Conservation (phyloP, 2,888 invertebrate species). For the Hoplodrina blanda region DNA sequence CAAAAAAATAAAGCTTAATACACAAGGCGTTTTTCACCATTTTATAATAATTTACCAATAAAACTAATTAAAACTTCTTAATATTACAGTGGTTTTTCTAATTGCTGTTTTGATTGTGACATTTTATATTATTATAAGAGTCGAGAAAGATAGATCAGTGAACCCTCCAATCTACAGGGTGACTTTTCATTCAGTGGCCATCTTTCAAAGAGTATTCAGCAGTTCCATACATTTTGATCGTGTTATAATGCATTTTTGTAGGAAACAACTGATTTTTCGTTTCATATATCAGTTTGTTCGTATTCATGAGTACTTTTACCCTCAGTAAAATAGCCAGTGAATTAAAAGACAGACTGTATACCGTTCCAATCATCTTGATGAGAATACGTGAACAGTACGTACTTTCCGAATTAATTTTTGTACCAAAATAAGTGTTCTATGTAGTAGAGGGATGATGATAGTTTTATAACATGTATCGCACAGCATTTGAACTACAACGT, state of each 20-base stretch:
- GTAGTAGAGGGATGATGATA: too few species aligned
- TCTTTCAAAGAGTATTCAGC: too few species aligned
- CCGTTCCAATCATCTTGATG: constrained; percentile 20
- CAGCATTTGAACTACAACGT: too few species aligned
- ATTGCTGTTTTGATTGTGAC: constrained; percentile 24
- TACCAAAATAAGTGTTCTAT: constrained; percentile 33
- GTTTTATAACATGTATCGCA: too few species aligned
- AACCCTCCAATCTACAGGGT: neutral
- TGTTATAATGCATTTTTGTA: too few species aligned
- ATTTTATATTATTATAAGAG: constrained; percentile 1
- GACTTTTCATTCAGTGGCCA: too few species aligned
- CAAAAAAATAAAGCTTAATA: constrained; percentile 69
- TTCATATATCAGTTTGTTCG: too few species aligned
- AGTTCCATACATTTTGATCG: too few species aligned
- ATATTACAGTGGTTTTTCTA: constrained; percentile 32
- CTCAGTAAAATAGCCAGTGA: too few species aligned
- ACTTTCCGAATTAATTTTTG: constrained; percentile 1
- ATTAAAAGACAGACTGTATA: too few species aligned
- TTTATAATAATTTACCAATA: constrained; percentile 43
- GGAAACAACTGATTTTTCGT: neutral
- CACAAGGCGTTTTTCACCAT: constrained; percentile 63
- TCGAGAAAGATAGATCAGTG: neutral
- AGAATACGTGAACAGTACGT: constrained; percentile 17
- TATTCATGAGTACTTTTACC: too few species aligned
- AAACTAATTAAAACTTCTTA: constrained; percentile 49